Evolutionary conservation across 2,888 invertebrate genomes (phyloP).

Genomic region (Apotomis turbidana): DNA sequence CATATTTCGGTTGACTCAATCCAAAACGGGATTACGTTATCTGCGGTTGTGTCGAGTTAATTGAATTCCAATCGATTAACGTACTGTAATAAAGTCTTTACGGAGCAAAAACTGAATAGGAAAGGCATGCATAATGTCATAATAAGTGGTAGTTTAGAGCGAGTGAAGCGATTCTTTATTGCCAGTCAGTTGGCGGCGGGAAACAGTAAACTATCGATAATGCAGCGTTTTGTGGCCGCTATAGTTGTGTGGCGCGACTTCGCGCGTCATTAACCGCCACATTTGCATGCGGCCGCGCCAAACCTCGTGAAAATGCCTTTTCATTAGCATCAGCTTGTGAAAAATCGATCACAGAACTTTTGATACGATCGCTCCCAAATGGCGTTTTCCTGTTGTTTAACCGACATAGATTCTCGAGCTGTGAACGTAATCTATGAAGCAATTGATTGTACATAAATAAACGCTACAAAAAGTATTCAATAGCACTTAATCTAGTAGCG

Average conservation of each 20-base stretch:
- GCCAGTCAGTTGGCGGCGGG: conserved; percentile 30
- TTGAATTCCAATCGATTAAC: conserved; percentile 12
- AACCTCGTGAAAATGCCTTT: conserved; percentile 81
- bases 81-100: conserved; percentile 16
- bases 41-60: conserved; percentile 9
- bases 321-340: conserved; percentile 81
- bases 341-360: conserved; percentile 72
- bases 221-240: conserved; percentile 51
- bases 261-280: conserved; percentile 75
- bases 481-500: conserved; percentile 46
- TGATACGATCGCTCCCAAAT: conserved; percentile 47
- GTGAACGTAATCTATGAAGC: conserved; percentile 19
- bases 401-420: conserved; percentile 12
- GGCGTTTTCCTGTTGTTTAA: conserved; percentile 29
- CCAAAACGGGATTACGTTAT: conserved; percentile 5
- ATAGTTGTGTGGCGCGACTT: conserved; percentile 67
- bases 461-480: conserved; percentile 40
- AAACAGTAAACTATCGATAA: conserved; percentile 52
- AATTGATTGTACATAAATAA: conserved; percentile 37
- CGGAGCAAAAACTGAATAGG: conserved; percentile 26
- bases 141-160: conserved; percentile 33
- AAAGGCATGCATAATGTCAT: conserved; percentile 38
- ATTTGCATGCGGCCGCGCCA: conserved; percentile 81
- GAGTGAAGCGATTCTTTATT: conserved; percentile 36
- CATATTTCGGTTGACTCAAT: conserved; percentile 58